These are phyloP conservation scores for Hartigia nigra DNA, from an alignment of 2,888 invertebrate species.

Conservation along the genomic window DNA sequence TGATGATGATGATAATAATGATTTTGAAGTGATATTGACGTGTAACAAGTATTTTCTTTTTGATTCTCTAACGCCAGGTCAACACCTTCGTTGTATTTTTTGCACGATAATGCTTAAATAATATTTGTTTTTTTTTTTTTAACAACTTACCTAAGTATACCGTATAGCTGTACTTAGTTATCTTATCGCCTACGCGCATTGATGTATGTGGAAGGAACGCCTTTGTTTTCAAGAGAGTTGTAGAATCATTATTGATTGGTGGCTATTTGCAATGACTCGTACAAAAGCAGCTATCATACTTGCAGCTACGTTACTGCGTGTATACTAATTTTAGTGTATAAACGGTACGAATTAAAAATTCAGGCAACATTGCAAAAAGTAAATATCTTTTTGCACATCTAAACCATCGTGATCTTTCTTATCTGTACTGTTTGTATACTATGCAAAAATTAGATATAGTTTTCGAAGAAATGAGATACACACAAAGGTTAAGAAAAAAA, in stretches of 20 bases:
- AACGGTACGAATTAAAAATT: neutral
- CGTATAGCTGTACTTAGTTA: neutral
- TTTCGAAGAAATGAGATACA: neutral
- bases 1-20: neutral
- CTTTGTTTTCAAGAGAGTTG: neutral
- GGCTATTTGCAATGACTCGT: neutral
- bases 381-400: too few species aligned
- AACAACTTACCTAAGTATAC: neutral
- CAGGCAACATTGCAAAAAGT: neutral
- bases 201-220: neutral
- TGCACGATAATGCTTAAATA: neutral
- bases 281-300: slow-evolving; percentile 3
- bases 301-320: neutral
- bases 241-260: neutral
- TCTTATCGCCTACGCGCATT: neutral
- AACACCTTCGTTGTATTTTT: neutral
- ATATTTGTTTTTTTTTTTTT: neutral
- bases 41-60: neutral
- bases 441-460: neutral
- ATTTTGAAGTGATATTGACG: neutral
- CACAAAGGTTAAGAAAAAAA: neutral
- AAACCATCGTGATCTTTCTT: neutral
- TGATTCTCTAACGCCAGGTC: neutral
- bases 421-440: neutral
- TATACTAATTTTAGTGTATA: neutral